Conservation (phyloP, 2,797 vertebrate species). For the Babyrousa celebensis region DNA sequence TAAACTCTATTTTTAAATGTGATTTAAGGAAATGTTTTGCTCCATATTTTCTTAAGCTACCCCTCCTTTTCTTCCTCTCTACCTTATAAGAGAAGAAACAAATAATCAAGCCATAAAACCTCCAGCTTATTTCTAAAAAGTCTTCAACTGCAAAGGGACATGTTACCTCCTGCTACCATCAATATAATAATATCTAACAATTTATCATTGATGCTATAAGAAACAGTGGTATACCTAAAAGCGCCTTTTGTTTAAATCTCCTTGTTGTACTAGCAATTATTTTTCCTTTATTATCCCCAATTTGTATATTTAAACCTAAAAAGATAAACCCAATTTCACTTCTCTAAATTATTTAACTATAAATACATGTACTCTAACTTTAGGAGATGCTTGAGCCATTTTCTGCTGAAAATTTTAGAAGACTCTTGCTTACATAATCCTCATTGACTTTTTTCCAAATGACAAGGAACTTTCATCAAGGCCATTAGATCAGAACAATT, state of each 20-base stretch:
- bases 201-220: neutral
- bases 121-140: slow-evolving; percentile 7
- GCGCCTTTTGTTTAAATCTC: slow-evolving; percentile 61
- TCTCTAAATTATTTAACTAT: neutral
- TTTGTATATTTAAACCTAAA: slow-evolving; percentile 45
- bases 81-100: neutral
- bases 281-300: slow-evolving; percentile 16
- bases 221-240: neutral
- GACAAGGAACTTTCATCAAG: neutral
- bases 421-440: neutral
- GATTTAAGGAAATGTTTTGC: slow-evolving; percentile 24
- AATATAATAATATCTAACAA: neutral
- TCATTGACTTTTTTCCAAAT: neutral
- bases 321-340: slow-evolving; percentile 12
- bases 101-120: neutral
- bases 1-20: slow-evolving; percentile 45
- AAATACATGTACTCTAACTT: neutral
- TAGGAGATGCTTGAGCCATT: neutral
- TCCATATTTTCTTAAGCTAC: neutral
- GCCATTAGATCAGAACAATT: neutral
- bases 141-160: neutral
- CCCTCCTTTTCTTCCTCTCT: neutral
- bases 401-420: slow-evolving; percentile 38
- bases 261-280: neutral
- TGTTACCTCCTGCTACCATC: neutral